Evolutionary conservation across 2,888 invertebrate species (phyloP), one percentile per base, ranked within the genome.

Genomic region (Nipponacmea schrenckii): DNA sequence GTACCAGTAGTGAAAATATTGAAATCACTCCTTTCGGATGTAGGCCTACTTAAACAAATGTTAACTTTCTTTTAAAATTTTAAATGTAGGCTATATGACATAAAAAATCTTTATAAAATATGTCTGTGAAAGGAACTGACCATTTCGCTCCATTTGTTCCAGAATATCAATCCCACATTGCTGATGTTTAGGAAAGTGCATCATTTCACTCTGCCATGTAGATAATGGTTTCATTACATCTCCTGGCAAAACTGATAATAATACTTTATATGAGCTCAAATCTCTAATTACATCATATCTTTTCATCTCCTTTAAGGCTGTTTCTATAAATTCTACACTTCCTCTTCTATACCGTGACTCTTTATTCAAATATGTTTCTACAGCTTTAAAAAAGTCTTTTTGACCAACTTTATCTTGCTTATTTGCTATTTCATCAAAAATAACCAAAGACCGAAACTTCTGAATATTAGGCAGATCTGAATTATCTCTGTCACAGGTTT

Each of bases 131-230:
- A 39, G 39, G 10, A 12, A 77, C 81, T 85, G 90, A 94, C 95
- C 94, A 89, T 95, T 93, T 79, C 94, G 92, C 91, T 98, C 98
- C 98, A 99, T 99, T 91, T 96, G 94, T 82, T 95, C 94, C 39
- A 98, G 90, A 68, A 99, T 87, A 86, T 95, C 94, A n/a, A 97
- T 92, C 56, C 94, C 94, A 89, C 96, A 96, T 77, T 96, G 94
- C 84, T 99, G 98, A 85, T 99, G 98, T 87, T 95, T 95, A 0
- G 97, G 97, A 90, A 94, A 98, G 88, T 97, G 96, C 92, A 94
- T 92, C 83, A 97, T 95, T 89, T 96, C 96, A 0, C 93, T 92
- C 91, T 97, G 95, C 89, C 95, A 93, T 63, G 93, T 68, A 64
- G 78, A 96, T 48, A 90, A 90, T 0, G 98, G 93, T 77, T 97